Evolutionary conservation across 2,888 invertebrate species (phyloP).

Genomic region (Lasioglossum zephyrum): DNA sequence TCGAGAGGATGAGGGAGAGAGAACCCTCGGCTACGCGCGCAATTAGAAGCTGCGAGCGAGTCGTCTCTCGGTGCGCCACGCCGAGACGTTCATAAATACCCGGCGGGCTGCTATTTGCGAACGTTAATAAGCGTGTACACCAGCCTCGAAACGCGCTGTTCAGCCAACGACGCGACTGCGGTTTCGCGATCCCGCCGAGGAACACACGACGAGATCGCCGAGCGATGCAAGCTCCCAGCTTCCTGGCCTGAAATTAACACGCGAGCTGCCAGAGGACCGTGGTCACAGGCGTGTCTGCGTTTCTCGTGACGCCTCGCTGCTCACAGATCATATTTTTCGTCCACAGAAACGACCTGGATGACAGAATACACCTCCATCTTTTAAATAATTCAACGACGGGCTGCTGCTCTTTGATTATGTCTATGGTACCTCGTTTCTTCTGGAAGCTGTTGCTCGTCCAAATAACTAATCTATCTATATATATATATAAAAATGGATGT

Average conservation of each 20-base stretch:
- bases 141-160: constrained; percentile 18
- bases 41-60: constrained; percentile 49
- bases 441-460: neutral
- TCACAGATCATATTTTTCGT: neutral
- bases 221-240: neutral
- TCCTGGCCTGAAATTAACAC: constrained; percentile 7
- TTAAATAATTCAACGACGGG: neutral
- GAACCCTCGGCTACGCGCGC: constrained; percentile 36
- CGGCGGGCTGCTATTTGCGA: constrained; percentile 48
- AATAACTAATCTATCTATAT: no score
- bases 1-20: neutral
- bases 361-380: neutral
- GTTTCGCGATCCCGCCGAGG: neutral
- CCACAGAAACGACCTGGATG: neutral
- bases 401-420: neutral
- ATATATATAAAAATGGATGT: no score
- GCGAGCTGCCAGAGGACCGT: neutral
- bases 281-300: neutral
- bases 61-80: constrained; percentile 19
- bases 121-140: constrained; percentile 54
- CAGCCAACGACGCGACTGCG: neutral
- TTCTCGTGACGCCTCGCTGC: neutral
- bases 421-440: neutral
- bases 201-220: neutral
- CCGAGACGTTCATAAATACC: constrained; percentile 55